Percentiles rank a stretch among this genome's conserved stretches.
These are phyloP conservation scores for Caenorhabditis macrosperma DNA, from an alignment of 2,888 invertebrate genomes.

Conservation along the genomic window DNA sequence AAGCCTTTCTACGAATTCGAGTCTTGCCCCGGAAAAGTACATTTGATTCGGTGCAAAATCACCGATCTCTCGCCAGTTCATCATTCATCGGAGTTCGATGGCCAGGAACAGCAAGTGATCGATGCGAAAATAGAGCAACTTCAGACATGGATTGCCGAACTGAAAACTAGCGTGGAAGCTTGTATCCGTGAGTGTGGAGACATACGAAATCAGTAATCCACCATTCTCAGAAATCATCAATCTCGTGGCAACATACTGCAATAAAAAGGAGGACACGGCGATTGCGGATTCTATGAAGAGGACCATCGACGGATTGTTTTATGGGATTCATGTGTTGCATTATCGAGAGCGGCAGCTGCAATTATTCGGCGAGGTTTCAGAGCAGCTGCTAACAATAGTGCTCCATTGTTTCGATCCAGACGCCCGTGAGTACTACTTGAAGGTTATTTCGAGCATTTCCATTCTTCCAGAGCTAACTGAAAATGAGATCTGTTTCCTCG, in stretches of 20 bases:
- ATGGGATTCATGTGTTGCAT: background rate
- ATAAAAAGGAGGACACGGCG: background rate
- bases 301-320: background rate
- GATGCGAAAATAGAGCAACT: background rate
- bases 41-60: background rate
- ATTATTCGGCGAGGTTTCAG: background rate
- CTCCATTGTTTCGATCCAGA: background rate
- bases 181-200: background rate
- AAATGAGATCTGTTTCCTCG: background rate
- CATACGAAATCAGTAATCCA: background rate
- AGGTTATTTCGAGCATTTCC: background rate
- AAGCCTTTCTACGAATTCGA: background rate
- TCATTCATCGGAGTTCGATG: background rate
- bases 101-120: background rate
- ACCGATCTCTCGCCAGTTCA: background rate
- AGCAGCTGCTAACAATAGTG: background rate
- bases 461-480: background rate
- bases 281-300: background rate
- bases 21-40: background rate
- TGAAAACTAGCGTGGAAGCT: background rate
- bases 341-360: background rate
- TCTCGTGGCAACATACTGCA: background rate
- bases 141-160: background rate
- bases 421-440: background rate
- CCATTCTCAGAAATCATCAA: background rate